Percentiles rank a stretch among this genome's conserved stretches.
Evolutionary conservation across 2,888 invertebrate genomes (phyloP).

Genomic region (Parthenolecanium corni): DNA sequence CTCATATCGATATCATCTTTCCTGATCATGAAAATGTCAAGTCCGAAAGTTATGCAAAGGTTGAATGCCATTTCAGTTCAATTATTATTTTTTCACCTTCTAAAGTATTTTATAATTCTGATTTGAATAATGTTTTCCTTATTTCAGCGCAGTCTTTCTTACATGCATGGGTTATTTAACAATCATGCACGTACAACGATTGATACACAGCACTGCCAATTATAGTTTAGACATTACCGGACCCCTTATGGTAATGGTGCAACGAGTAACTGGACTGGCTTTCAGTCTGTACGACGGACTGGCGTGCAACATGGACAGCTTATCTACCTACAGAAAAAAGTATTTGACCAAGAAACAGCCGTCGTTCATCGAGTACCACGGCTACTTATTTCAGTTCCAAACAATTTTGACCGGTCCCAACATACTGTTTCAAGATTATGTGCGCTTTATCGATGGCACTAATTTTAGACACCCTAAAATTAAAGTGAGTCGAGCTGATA

Average conservation of each 20-base stretch:
- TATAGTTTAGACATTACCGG: slow-evolving; percentile 90
- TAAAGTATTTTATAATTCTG: neutral
- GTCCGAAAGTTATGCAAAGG: slow-evolving; percentile 63
- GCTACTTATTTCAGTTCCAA: slow-evolving; percentile 86
- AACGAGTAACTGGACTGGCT: slow-evolving; percentile 86
- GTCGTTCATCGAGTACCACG: slow-evolving; percentile 58
- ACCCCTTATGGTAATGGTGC: slow-evolving; percentile 92
- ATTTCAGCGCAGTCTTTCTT: slow-evolving; percentile 59
- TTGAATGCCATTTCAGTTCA: slow-evolving; percentile 39
- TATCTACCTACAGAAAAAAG: slow-evolving; percentile 58
- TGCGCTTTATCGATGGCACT: slow-evolving; percentile 74
- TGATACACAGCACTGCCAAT: slow-evolving; percentile 75
- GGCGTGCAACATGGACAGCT: slow-evolving; percentile 46
- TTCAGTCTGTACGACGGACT: slow-evolving; percentile 81
- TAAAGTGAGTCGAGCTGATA: neutral
- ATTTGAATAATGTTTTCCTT: too few species aligned
- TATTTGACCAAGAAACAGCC: slow-evolving; percentile 47
- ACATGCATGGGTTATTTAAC: slow-evolving; percentile 78
- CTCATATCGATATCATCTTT: slow-evolving; percentile 68
- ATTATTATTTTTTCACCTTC: neutral
- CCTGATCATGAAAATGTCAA: slow-evolving; percentile 59
- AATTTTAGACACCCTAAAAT: slow-evolving; percentile 41
- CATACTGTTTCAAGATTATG: slow-evolving; percentile 86
- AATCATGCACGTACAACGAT: slow-evolving; percentile 78
- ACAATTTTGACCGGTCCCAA: slow-evolving; percentile 90